Base-by-base conservation (phyloP, 2,888 invertebrate species). In the Caradrina kadenii region DNA sequence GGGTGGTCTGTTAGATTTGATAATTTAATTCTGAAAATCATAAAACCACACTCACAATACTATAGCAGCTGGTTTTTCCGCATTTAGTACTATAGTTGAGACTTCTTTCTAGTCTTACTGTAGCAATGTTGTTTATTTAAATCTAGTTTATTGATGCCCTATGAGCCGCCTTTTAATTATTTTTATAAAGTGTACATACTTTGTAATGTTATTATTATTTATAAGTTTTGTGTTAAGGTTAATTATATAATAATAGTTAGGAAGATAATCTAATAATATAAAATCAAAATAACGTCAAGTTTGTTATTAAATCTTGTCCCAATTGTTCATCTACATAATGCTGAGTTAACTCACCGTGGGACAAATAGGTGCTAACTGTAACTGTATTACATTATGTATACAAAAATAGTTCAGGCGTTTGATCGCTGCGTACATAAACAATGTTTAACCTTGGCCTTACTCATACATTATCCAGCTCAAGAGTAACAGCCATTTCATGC, bases 391-490 rank as follows among this genome's bases (percentile, higher is more conserved):
- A 79, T 81, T 71, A 78, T 75, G 76, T 76, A 75, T 74, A 76
- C 76, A 76, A 78, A 79, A 80, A 73, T 82, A 82, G 76, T 83
- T 84, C 73, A 81, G 80, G 73, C 81, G 79, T 83, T 86, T 79
- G 85, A 86, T 85, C 79, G 81, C 73, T 82, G 83, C 82, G 80
- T 82, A 74, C 78, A 80, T 83, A 84, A 79, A 83, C 83, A 80
- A 74, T 75, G 73, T 80, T 72, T 74, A 83, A 74, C 89, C 89
- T 89, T 89, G 89, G 87, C 88, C 88, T 89, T 87, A 81, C 81
- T 50, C 72, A 69, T 73, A 66, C 74, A 80, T 78, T 74, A 82
- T 68, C 31, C 76, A 81, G 77, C 81, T 82, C 76, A 72, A 75
- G 62, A 80, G 69, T 74, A 80, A 63, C 63, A 68, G 68, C 53